A percentile compares a stretch with the other conserved stretches of the same genome.
Conservation (phyloP, 2,888 invertebrate genomes). For the Brenthis ino region DNA sequence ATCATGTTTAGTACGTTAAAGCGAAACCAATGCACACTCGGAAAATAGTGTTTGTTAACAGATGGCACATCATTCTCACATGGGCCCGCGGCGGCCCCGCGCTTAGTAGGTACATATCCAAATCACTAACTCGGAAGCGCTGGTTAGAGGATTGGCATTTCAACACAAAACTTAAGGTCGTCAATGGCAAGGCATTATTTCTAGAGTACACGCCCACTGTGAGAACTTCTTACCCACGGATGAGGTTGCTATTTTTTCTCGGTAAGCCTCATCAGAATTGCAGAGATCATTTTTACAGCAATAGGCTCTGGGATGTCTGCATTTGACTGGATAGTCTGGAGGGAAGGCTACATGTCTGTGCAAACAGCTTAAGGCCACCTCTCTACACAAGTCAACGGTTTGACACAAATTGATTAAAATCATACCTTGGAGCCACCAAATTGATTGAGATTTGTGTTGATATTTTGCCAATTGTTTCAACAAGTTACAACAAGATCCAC, state of each 20-base stretch:
- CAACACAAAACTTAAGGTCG: slow-evolving; percentile 76
- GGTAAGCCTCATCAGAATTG: slow-evolving; percentile 69
- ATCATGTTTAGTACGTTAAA: slow-evolving; percentile 83
- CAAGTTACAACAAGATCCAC: slow-evolving; percentile 24
- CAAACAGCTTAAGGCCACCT: slow-evolving; percentile 82
- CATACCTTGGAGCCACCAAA: slow-evolving; percentile 45
- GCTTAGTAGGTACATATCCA: slow-evolving; percentile 74
- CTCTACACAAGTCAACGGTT: slow-evolving; percentile 70
- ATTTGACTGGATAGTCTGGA: slow-evolving; percentile 73
- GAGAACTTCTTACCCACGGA: slow-evolving; percentile 69
- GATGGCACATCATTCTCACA: slow-evolving; percentile 75
- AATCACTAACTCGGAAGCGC: slow-evolving; percentile 78
- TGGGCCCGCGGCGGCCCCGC: slow-evolving; percentile 56
- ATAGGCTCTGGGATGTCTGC: slow-evolving; percentile 66
- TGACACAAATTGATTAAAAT: slow-evolving; percentile 63
- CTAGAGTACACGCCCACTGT: slow-evolving; percentile 65
- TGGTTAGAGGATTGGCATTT: slow-evolving; percentile 78
- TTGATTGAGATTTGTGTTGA: slow-evolving; percentile 61
- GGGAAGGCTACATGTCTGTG: slow-evolving; percentile 77
- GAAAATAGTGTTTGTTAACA: slow-evolving; percentile 73
- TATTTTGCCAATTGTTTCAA: slow-evolving; percentile 61
- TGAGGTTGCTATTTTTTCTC: slow-evolving; percentile 61
- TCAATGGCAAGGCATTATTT: slow-evolving; percentile 71
- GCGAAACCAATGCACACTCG: slow-evolving; percentile 81
- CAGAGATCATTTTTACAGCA: slow-evolving; percentile 75